These are phyloP conservation scores for Xanthorhoe designata DNA, from an alignment of 2,888 invertebrate genomes.

Conservation along the genomic window DNA sequence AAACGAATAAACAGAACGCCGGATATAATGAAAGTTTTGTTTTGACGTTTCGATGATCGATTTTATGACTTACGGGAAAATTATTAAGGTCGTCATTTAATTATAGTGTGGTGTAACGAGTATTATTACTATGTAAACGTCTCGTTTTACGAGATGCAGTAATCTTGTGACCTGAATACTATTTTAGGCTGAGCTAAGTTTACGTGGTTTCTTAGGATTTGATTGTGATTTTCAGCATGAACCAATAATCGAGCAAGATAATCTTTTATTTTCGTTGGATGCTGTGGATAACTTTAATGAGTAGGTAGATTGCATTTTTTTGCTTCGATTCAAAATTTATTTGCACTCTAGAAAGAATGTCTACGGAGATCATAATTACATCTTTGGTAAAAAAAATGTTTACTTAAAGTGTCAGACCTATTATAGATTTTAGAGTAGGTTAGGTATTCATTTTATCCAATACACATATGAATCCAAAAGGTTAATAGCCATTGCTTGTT, in stretches of 20 bases:
- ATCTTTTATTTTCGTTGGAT: neutral
- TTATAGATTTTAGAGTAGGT: no score
- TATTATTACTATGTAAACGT: slow-evolving; percentile 28
- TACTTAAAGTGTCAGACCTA: no score
- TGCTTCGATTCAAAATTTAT: no score
- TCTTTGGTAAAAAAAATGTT: no score
- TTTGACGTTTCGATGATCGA: slow-evolving; percentile 69
- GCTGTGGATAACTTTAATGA: neutral
- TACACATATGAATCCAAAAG: no score
- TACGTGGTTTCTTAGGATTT: slow-evolving; percentile 26
- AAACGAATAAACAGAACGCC: slow-evolving; percentile 72
- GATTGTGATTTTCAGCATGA: neutral
- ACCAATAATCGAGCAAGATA: neutral
- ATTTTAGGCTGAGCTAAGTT: slow-evolving; percentile 31
- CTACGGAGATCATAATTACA: no score
- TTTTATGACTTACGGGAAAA: slow-evolving; percentile 66
- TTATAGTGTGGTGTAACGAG: slow-evolving; percentile 39
- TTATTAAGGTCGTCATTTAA: slow-evolving; percentile 50
- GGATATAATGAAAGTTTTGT: slow-evolving; percentile 70
- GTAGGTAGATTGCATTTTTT: no score
- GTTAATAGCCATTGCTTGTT: no score
- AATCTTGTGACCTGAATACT: slow-evolving; percentile 41
- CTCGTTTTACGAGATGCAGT: slow-evolving; percentile 42
- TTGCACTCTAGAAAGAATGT: no score
- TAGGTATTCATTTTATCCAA: no score